Percentiles rank a stretch among this genome's conserved stretches.
Conservation (phyloP, 2,797 vertebrate genomes). For the Netta rufina region DNA sequence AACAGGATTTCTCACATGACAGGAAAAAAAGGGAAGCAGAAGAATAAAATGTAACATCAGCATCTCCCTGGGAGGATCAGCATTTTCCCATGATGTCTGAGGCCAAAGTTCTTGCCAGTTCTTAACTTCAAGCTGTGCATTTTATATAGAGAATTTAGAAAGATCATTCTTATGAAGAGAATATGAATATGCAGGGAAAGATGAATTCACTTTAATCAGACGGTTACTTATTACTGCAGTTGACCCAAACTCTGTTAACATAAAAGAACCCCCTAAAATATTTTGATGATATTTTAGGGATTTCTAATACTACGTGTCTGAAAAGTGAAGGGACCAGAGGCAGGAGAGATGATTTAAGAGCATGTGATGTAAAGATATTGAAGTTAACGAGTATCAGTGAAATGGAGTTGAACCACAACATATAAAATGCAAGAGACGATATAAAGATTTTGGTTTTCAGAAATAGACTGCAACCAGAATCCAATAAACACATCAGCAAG, state of each 20-base stretch:
- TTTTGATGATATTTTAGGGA: neutral
- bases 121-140: neutral
- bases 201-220: neutral
- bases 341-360: neutral
- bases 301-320: neutral
- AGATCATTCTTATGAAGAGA: neutral
- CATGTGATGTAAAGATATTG: neutral
- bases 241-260: neutral
- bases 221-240: neutral
- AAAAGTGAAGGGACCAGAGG: neutral
- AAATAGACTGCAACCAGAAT: neutral
- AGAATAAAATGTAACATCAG: neutral
- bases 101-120: neutral
- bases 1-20: neutral
- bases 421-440: neutral
- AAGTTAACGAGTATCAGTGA: neutral
- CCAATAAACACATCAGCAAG: neutral
- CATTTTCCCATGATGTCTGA: neutral
- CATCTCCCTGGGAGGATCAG: neutral
- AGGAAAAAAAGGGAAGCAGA: neutral
- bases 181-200: neutral
- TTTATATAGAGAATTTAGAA: neutral
- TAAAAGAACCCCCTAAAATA: neutral
- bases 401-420: neutral
- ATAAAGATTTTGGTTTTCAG: neutral